Evolutionary conservation across 2,888 invertebrate species (phyloP).

Genomic region (Pollenia griseotomentosa): DNA sequence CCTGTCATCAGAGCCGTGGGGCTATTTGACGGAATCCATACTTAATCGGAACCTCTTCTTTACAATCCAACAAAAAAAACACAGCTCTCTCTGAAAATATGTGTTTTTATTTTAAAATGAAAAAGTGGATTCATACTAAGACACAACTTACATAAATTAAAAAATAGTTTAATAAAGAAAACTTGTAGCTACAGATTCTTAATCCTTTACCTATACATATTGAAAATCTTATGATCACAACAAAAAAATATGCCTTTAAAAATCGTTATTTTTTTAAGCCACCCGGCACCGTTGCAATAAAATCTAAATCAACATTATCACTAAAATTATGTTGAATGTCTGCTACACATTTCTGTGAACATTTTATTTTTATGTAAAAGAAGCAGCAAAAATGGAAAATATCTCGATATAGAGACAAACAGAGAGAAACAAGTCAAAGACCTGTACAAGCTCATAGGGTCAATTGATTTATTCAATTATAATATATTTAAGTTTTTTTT

Average conservation of each 20-base stretch:
- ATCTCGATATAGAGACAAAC: conserved; percentile 6
- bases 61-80: too few relatives aligned
- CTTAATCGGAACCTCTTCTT: too few relatives aligned
- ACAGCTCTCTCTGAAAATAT: too few relatives aligned
- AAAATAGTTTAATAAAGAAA: too few relatives aligned
- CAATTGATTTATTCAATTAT: conserved; percentile 75
- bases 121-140: too few relatives aligned
- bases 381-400: not conserved
- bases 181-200: too few relatives aligned
- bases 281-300: conserved; percentile 7
- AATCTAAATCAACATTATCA: not conserved
- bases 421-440: conserved; percentile 68
- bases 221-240: not conserved
- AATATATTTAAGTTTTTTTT: conserved; percentile 49
- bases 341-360: not conserved
- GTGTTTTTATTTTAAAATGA: too few relatives aligned
- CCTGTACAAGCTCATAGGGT: conserved; percentile 72
- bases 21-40: too few relatives aligned
- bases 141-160: too few relatives aligned
- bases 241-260: not conserved
- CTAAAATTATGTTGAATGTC: not conserved
- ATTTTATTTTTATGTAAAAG: not conserved
- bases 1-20: too few relatives aligned
- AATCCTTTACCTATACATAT: too few relatives aligned
- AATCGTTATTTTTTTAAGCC: not conserved